Base-by-base conservation (phyloP, 2,113 vertebrate genomes). In the Chloebia gouldiae region DNA sequence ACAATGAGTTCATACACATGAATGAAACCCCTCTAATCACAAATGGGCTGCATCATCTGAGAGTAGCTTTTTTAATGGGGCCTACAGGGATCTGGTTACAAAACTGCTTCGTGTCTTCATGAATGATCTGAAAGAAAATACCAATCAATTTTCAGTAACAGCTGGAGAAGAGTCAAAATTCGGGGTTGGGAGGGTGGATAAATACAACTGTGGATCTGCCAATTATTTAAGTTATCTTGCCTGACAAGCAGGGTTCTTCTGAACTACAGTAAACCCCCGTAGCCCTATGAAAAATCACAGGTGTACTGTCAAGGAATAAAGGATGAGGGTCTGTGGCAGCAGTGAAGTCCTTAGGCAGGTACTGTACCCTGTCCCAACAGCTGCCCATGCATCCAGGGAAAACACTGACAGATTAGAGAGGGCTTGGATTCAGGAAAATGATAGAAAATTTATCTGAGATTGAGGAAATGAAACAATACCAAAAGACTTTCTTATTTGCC, bases 71-170 rank as follows among this genome's bases (percentile, higher is more conserved):
- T 91, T 93, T 88, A 94, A 91, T 70, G n/a, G 87, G n/a, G 56
- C 27, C 70, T 72, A 70, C 24, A 51, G 42, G 75, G 90, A 90
- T 66, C 78, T 66, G 42, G 25, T 77, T 95, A 89, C 79, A 86
- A 76, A 90, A 82, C 73, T 82, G 75, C 28, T 90, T 82, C 0
- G 0, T 70, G 59, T 60, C 49, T 85, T 91, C 76, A 64, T 64
- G 53, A 77, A 28, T 49, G 71, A 88, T 80, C 65, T 77, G 71
- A 88, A 90, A 94, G 33, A 86, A 92, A 96, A 82, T 18, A 89
- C 49, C 31, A 49, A 87, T 72, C 54, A 64, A 51, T 84, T 93
- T 76, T 71, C 3, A 2, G 30, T 85, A 90, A 85, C 33, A 59
- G 61, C 23, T 82, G 51, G 39, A 93, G 50, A 76, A 57, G 27